Evolutionary conservation across 2,888 invertebrate genomes (phyloP).

Genomic region (Aphrophora alni): DNA sequence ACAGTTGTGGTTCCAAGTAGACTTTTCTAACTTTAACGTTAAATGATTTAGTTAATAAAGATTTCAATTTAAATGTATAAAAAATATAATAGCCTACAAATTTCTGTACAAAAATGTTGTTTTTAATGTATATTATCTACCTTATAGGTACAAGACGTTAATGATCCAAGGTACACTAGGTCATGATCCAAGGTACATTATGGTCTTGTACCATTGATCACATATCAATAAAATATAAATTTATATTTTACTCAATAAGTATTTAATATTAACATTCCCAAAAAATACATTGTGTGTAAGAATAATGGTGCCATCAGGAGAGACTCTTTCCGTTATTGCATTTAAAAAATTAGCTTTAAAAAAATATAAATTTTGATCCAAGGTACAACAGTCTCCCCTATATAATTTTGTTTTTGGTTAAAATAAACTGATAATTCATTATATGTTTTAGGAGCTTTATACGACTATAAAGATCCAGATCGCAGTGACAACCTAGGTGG

Average conservation of each 20-base stretch:
- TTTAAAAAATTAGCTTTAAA: no score
- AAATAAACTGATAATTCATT: no score
- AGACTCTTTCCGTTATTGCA: background rate
- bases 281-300: background rate
- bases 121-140: conserved; percentile 15
- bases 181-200: background rate
- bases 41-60: conserved; percentile 9
- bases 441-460: no score
- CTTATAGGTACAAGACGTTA: conserved; percentile 17
- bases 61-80: background rate
- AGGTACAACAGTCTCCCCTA: background rate
- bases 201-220: background rate
- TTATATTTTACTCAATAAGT: background rate
- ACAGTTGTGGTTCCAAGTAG: conserved; percentile 21
- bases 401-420: no score
- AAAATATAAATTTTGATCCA: conserved; percentile 2
- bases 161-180: conserved; percentile 20
- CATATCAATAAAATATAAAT: background rate
- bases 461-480: no score
- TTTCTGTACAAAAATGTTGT: conserved; percentile 1
- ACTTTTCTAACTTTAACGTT: conserved; percentile 20
- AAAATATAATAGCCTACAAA: background rate
- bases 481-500: no score
- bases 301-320: background rate
- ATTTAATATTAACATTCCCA: background rate